Conservation (phyloP, 92 coral and sea anemone species). For the Zoanthus gigantus region DNA sequence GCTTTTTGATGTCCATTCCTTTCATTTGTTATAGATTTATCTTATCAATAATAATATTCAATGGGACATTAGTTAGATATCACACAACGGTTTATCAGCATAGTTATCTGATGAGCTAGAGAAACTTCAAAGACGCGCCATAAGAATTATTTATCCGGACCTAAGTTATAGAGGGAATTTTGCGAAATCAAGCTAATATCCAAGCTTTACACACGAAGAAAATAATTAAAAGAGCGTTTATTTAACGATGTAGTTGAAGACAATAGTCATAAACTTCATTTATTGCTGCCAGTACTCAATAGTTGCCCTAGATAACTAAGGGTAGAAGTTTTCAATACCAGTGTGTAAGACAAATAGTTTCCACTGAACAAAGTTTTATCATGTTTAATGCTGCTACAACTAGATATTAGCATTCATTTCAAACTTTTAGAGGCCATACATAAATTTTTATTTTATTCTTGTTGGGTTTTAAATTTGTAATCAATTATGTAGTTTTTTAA, state of each 20-base stretch:
- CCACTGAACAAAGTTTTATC: background rate
- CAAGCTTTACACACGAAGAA: constrained; percentile 13
- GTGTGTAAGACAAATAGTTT: constrained; percentile 20
- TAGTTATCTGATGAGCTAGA: constrained; percentile 29
- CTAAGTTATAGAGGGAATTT: constrained; percentile 8
- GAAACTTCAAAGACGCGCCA: constrained; percentile 29
- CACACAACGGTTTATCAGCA: constrained; percentile 2
- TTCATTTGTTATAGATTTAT: no score
- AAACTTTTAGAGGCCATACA: constrained; percentile 13
- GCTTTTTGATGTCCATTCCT: no score
- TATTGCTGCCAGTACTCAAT: constrained; percentile 14
- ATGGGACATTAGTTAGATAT: no score
- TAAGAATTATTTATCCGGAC: constrained; percentile 29
- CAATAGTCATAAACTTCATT: constrained; percentile 3
- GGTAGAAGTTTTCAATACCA: constrained; percentile 27
- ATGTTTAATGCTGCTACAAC: constrained; percentile 19
- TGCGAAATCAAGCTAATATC: background rate
- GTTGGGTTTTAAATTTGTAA: background rate
- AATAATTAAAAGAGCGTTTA: constrained; percentile 12
- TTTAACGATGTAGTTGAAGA: constrained; percentile 3
- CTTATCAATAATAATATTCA: no score
- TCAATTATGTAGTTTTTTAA: background rate
- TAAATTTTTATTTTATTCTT: background rate
- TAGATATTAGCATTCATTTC: constrained; percentile 15
- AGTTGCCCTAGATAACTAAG: constrained; percentile 7